phyloP scores from a whole-genome alignment of 2,113 vertebrate genomes.

The Rhipidura dahli region DNA sequence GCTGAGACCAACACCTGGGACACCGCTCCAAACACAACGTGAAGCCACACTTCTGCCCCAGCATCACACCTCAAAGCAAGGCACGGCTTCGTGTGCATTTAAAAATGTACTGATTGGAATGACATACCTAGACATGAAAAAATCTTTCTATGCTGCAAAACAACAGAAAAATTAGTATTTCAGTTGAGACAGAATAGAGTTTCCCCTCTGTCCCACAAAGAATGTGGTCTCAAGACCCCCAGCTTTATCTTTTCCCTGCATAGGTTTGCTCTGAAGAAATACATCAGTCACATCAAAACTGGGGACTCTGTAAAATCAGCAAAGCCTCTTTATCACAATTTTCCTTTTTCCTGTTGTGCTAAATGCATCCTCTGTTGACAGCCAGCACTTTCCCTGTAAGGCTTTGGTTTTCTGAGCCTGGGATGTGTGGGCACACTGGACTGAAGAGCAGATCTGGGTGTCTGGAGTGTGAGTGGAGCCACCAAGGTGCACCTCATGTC shows the following conservation, averaged over 20 bases:
- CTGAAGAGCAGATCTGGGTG: neutral
- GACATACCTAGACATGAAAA: neutral
- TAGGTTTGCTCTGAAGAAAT: neutral
- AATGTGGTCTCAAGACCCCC: neutral
- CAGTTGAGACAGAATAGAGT: neutral
- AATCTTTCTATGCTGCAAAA: neutral
- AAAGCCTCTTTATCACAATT: neutral
- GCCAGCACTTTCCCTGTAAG: neutral
- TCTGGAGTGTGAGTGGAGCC: neutral
- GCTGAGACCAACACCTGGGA: neutral
- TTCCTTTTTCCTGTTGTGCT: neutral
- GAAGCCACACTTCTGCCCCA: neutral
- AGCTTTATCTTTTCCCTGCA: neutral
- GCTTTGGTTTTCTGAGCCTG: neutral
- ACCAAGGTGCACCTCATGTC: neutral
- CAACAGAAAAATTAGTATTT: neutral
- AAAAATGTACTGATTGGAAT: neutral
- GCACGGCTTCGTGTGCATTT: neutral
- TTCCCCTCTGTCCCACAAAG: neutral
- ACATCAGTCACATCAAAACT: neutral
- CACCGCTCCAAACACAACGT: neutral
- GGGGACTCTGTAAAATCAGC: neutral
- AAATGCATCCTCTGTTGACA: neutral
- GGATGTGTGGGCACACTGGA: neutral
- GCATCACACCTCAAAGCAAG: neutral